Conservation (phyloP, 2,797 vertebrate genomes). For the Staurois parvus region DNA sequence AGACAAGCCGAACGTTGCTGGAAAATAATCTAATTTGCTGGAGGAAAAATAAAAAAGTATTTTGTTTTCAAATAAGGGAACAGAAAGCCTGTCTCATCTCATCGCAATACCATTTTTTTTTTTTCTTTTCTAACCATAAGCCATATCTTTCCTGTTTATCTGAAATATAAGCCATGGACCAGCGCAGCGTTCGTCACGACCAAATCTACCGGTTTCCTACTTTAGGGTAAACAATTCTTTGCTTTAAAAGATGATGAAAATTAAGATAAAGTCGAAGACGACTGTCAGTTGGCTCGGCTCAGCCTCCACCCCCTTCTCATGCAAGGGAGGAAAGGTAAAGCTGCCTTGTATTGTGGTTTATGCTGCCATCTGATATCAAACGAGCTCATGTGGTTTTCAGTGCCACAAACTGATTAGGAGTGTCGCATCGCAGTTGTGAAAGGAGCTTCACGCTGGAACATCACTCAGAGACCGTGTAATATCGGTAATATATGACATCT, state of each 20-base stretch:
- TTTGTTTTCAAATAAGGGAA: not conserved
- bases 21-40: constrained; percentile 29
- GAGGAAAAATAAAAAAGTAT: not conserved
- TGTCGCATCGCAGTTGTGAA: not conserved
- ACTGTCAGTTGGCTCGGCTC: constrained; percentile 39
- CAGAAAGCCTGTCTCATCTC: constrained; percentile 23
- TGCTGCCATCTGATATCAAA: constrained; percentile 44
- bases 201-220: constrained; percentile 64
- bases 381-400: constrained; percentile 38
- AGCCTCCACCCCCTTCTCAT: constrained; percentile 12
- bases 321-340: constrained; percentile 1
- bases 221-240: constrained; percentile 60
- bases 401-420: constrained; percentile 26
- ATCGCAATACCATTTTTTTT: constrained; percentile 1
- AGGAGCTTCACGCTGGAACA: not conserved
- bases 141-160: constrained; percentile 75
- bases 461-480: not conserved
- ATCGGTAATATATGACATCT: no score
- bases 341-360: constrained; percentile 2
- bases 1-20: not conserved
- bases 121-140: constrained; percentile 60
- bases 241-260: constrained; percentile 60
- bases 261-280: constrained; percentile 48
- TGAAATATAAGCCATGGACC: constrained; percentile 57
- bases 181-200: constrained; percentile 44